Conservation (phyloP, 2,888 invertebrate species). For the Enchytraeus crypticus region DNA sequence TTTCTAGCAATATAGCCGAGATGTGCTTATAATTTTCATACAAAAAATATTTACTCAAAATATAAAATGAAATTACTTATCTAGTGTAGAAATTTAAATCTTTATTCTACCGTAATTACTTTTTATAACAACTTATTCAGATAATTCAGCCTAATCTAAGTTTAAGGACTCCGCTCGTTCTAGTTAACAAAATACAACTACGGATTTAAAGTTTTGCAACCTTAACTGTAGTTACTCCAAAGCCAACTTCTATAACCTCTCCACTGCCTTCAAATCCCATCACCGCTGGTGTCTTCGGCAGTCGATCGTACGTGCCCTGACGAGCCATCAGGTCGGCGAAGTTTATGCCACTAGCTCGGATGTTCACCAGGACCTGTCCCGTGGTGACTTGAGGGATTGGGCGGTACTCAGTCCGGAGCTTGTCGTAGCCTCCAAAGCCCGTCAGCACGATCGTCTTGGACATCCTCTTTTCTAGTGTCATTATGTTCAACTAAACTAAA, state of each 20-base stretch:
- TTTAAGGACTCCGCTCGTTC: no score
- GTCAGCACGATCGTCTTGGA: slow-evolving; percentile 17
- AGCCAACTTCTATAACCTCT: slow-evolving; percentile 16
- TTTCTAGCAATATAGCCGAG: no score
- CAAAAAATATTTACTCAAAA: no score
- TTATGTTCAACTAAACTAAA: no score
- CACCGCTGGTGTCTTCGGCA: slow-evolving; percentile 16
- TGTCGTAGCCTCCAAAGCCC: slow-evolving; percentile 22
- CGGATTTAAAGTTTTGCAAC: no score
- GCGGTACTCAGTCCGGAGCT: slow-evolving; percentile 11
- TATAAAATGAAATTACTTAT: no score
- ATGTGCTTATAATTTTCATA: no score
- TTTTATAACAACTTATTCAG: no score
- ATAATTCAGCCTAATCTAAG: no score
- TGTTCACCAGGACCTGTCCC: slow-evolving; percentile 47
- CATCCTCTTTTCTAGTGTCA: background rate
- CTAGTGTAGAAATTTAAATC: no score
- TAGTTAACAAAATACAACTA: no score
- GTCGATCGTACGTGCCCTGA: slow-evolving; percentile 15
- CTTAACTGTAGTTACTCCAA: slow-evolving; percentile 34
- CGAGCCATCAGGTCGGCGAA: slow-evolving; percentile 23
- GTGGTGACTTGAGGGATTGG: slow-evolving; percentile 9
- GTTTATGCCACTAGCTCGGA: slow-evolving; percentile 22
- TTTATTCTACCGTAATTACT: no score
- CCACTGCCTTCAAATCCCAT: slow-evolving; percentile 20